These are phyloP conservation scores for Nomada goodeniana DNA, from an alignment of 2,888 invertebrate genomes.

Conservation along the genomic window DNA sequence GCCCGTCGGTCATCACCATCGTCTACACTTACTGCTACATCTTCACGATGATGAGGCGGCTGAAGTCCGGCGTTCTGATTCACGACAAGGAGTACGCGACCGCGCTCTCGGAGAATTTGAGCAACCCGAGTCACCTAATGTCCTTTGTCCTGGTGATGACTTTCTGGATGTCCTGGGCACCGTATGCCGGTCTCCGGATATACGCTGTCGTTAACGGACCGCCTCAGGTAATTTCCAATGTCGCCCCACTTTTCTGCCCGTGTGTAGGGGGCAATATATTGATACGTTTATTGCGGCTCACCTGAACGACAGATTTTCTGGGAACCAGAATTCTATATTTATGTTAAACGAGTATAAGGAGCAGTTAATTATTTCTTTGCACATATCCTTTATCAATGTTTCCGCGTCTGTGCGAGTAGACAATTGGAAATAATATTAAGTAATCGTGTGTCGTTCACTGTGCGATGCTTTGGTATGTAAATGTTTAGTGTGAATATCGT, in stretches of 20 bases:
- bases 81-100: constrained; percentile 97
- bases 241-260: not conserved
- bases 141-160: constrained; percentile 96
- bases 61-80: constrained; percentile 93
- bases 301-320: too few species aligned
- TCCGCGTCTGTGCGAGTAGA: too few species aligned
- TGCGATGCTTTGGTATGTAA: too few species aligned
- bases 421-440: too few species aligned
- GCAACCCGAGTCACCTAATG: constrained; percentile 98
- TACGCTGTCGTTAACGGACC: constrained; percentile 86
- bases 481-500: too few species aligned
- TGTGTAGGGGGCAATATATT: too few species aligned
- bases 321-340: too few species aligned
- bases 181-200: constrained; percentile 93
- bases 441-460: too few species aligned
- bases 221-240: constrained; percentile 77
- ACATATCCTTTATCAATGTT: too few species aligned
- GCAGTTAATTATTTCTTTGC: too few species aligned
- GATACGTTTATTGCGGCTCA: too few species aligned
- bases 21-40: constrained; percentile 98
- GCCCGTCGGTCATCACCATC: constrained; percentile 98
- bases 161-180: constrained; percentile 98
- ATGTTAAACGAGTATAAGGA: too few species aligned
- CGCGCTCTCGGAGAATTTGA: constrained; percentile 94
- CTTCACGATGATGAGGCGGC: constrained; percentile 95